Base-by-base conservation (phyloP, 2,113 vertebrate genomes). In the Myodes glareolus region DNA sequence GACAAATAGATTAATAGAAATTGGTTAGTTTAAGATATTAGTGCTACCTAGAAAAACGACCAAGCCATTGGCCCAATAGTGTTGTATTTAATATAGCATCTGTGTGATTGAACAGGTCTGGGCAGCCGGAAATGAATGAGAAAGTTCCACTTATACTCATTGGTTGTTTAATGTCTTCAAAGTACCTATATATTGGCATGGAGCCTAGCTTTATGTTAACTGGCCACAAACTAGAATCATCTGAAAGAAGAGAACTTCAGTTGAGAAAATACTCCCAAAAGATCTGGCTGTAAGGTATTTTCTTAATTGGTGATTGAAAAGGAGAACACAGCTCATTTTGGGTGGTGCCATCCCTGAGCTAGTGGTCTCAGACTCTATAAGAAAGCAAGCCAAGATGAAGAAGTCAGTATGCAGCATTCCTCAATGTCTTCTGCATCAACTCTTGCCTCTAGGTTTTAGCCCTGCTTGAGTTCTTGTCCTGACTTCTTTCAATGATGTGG, bases 111-210 rank as follows among this genome's bases (percentile, higher is more conserved):
- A 19, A 19, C 17, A 0, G 17, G 55, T 58, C 55, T 58, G 17
- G 17, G 17, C 55, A 5, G 55, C 17, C 13, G 55, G 55, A 58
- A 58, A 58, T 58, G 17, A 58, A 58, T 58, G 55, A 58, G 17
- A 5, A 58, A 17, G 55, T 1, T 58, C 17, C 4, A 0, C 17
- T 58, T 58, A 58, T 29, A 4, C 10, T 1, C 33, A 33, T 75
- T 75, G 31, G 17, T 78, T 39, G 52, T 36, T 67, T 80, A 39
- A 4, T 33, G 19, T 58, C 42, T 95, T 55, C 14, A 78, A 39
- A 70, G 31, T 36, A 67, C 11, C 11, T 8, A 10, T 31, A 4
- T 36, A 29, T 25, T 76, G 0, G 36, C 29, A 7, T 61, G 12
- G 7, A 27, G 23, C 25, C n/a, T 84, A 81, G 16, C 16, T 70